A percentile compares a stretch with the other conserved stretches of the same genome.
Conservation (phyloP, 2,113 vertebrate genomes). For the Gorsachius goisagi region DNA sequence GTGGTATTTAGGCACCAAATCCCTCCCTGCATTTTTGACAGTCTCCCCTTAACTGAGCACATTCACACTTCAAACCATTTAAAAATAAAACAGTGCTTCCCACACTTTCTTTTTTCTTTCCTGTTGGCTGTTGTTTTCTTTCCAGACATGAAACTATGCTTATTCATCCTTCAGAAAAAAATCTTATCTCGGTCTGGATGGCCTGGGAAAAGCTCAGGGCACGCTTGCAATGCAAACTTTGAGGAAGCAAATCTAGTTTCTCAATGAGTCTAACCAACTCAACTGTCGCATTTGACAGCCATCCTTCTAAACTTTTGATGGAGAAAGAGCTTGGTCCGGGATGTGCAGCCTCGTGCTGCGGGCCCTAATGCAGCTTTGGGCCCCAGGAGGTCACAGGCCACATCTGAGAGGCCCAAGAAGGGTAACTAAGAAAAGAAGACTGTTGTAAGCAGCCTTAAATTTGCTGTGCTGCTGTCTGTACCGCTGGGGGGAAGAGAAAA, state of each 20-base stretch:
- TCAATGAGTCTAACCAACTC: not conserved
- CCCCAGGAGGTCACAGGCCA: not conserved
- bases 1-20: not conserved
- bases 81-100: not conserved
- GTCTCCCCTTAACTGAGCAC: not conserved
- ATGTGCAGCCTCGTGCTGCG: accelerated
- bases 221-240: not conserved
- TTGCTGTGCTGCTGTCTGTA: not conserved
- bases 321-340: not conserved
- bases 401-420: not conserved
- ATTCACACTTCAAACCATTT: not conserved
- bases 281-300: accelerated
- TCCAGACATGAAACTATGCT: not conserved
- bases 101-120: not conserved
- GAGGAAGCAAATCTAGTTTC: constrained; percentile 17
- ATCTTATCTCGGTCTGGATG: not conserved
- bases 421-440: not conserved
- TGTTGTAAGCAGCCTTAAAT: not conserved
- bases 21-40: not conserved
- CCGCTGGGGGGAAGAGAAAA: not conserved
- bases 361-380: not conserved
- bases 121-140: not conserved
- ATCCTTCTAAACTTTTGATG: not conserved
- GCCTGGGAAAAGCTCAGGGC: constrained; percentile 9
- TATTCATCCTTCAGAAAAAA: not conserved